phyloP scores from a whole-genome alignment of 1,140 invertebrate species.

The Zelostemma sp. region DNA sequence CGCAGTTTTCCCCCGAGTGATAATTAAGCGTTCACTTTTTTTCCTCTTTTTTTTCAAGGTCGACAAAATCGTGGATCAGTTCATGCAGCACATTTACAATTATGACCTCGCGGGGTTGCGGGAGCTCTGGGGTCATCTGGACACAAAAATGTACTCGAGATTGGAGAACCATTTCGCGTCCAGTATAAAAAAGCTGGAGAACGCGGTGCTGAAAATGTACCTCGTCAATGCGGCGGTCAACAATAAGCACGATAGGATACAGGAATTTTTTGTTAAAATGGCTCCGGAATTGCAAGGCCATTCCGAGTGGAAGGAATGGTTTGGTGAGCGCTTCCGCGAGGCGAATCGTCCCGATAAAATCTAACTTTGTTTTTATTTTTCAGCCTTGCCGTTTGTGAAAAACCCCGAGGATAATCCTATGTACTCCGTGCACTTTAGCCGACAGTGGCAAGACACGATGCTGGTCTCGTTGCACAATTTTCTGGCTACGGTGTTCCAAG shows the following conservation, averaged over 20 bases:
- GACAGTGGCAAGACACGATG: constrained; percentile 95
- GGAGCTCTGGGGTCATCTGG: constrained; percentile 90
- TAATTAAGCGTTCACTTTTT: background rate
- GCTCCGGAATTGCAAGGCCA: constrained; percentile 88
- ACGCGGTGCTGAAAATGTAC: constrained; percentile 90
- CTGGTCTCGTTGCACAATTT: constrained; percentile 95
- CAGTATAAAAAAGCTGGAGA: constrained; percentile 89
- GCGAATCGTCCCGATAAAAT: too few species aligned
- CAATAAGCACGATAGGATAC: constrained; percentile 86
- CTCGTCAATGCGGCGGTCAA: constrained; percentile 87
- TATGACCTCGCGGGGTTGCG: constrained; percentile 83
- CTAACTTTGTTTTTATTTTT: constrained; percentile 48
- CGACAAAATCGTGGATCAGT: constrained; percentile 91
- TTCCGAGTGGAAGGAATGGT: constrained; percentile 97
- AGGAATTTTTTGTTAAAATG: constrained; percentile 92
- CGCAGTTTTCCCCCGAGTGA: background rate
- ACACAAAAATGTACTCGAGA: constrained; percentile 86
- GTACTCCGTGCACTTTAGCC: constrained; percentile 91
- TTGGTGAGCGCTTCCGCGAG: constrained; percentile 77
- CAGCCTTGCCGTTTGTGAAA: constrained; percentile 91
- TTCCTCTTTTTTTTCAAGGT: constrained; percentile 70
- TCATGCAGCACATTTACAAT: constrained; percentile 81
- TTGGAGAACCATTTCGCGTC: constrained; percentile 86
- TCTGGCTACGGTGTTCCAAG: constrained; percentile 89
- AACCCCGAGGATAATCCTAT: constrained; percentile 91